A percentile compares a stretch with the other conserved stretches of the same genome.
These are phyloP conservation scores for Anolis sagrei DNA, from an alignment of 2,113 vertebrate species.

Conservation along the genomic window DNA sequence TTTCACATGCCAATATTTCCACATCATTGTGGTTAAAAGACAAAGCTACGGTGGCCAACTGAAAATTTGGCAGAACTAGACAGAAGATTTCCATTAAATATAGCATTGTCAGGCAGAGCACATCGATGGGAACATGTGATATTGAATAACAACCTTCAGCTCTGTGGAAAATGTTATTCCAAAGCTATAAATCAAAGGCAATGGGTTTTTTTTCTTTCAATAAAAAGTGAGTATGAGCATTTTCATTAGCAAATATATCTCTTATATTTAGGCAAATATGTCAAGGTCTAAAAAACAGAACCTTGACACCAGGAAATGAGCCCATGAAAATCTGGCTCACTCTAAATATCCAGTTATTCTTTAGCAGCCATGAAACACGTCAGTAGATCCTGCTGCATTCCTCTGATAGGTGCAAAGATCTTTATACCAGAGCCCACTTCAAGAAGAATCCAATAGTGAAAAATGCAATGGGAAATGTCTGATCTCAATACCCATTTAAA, in stretches of 20 bases:
- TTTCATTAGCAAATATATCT: too few relatives aligned
- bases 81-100: not conserved
- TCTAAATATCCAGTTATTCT: conserved; percentile 17
- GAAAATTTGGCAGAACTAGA: not conserved
- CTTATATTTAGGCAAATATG: not conserved
- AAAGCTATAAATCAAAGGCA: not conserved
- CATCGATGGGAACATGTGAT: not conserved
- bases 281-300: not conserved
- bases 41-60: not conserved
- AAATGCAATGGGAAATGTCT: not conserved
- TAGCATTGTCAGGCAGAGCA: not conserved
- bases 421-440: conserved; percentile 10
- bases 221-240: not conserved
- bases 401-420: conserved; percentile 10
- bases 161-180: not conserved
- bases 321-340: not conserved
- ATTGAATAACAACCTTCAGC: not conserved
- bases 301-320: not conserved
- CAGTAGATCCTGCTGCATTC: conserved; percentile 4
- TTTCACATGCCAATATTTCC: not conserved
- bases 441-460: conserved; percentile 31
- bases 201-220: not conserved
- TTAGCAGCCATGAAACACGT: not conserved
- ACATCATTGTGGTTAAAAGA: not conserved
- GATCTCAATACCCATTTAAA: not conserved